Evolutionary conservation across 2,888 invertebrate species (phyloP).

Genomic region (Pristionchus maxplancki): DNA sequence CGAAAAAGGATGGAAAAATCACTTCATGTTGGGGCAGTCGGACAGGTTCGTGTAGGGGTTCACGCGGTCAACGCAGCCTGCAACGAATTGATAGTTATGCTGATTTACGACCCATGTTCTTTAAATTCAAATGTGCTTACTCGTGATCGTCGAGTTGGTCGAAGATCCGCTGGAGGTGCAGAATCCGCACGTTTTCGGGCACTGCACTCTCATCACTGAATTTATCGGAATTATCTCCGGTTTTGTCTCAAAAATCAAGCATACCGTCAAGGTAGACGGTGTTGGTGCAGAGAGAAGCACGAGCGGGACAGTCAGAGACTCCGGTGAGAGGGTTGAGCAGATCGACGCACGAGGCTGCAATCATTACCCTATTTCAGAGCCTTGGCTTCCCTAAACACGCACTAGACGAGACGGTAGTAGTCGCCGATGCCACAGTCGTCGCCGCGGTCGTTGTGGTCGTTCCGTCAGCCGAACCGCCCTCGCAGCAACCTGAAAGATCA

Average conservation of each 20-base stretch:
- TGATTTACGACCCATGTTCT: background rate
- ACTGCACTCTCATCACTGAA: background rate
- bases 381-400: no score
- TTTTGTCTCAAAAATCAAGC: background rate
- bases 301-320: background rate
- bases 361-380: background rate
- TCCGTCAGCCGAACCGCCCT: background rate
- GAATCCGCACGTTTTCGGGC: slow-evolving; percentile 1
- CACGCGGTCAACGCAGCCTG: slow-evolving; percentile 26
- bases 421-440: background rate
- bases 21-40: slow-evolving; percentile 14
- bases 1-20: background rate
- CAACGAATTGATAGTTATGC: background rate
- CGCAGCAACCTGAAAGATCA: background rate
- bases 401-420: background rate
- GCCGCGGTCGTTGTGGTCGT: background rate
- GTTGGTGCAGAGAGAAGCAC: background rate
- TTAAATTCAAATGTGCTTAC: background rate
- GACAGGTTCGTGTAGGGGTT: background rate
- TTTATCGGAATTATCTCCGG: background rate
- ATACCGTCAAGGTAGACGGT: background rate
- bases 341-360: background rate
- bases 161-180: background rate
- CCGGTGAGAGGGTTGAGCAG: background rate
- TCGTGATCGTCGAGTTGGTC: background rate